Percentiles rank a stretch among this genome's conserved stretches.
These are phyloP conservation scores for Drosophila basisetae DNA, from an alignment of 2,888 invertebrate species.

Conservation along the genomic window DNA sequence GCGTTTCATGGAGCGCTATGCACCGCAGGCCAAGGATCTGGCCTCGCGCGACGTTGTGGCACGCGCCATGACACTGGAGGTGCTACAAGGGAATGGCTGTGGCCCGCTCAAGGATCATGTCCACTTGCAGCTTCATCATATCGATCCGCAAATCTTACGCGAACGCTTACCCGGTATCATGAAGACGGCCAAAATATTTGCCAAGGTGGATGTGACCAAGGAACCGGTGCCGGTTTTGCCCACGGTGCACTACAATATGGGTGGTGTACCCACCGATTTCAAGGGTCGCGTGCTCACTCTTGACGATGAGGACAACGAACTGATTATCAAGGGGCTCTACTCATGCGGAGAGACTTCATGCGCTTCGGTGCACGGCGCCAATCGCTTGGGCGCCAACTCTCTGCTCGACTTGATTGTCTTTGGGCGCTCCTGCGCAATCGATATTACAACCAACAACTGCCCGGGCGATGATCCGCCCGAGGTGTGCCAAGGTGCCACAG, in stretches of 20 bases:
- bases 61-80: conserved; percentile 98
- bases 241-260: conserved; percentile 99
- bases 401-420: conserved; percentile 98
- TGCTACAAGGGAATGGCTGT: conserved; percentile 97
- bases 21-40: conserved; percentile 98
- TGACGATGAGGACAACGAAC: conserved; percentile 65
- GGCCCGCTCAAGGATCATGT: conserved; percentile 98
- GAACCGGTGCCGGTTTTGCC: conserved; percentile 99
- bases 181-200: conserved; percentile 99
- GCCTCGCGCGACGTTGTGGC: conserved; percentile 99
- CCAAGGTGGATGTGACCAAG: conserved; percentile 99
- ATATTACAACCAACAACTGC: conserved; percentile 92
- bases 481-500: conserved; percentile 92
- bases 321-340: conserved; percentile 93
- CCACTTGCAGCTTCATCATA: conserved; percentile 96
- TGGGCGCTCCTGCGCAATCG: conserved; percentile 97
- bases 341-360: conserved; percentile 98
- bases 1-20: conserved; percentile 99
- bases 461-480: conserved; percentile 93
- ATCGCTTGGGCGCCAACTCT: conserved; percentile 99
- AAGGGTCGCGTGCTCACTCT: conserved; percentile 91
- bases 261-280: conserved; percentile 98
- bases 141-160: conserved; percentile 95
- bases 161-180: conserved; percentile 96
- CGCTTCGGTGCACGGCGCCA: conserved; percentile 99